Evolutionary conservation across 2,113 vertebrate genomes (phyloP).

Genomic region (Chloropsis cyanopogon): DNA sequence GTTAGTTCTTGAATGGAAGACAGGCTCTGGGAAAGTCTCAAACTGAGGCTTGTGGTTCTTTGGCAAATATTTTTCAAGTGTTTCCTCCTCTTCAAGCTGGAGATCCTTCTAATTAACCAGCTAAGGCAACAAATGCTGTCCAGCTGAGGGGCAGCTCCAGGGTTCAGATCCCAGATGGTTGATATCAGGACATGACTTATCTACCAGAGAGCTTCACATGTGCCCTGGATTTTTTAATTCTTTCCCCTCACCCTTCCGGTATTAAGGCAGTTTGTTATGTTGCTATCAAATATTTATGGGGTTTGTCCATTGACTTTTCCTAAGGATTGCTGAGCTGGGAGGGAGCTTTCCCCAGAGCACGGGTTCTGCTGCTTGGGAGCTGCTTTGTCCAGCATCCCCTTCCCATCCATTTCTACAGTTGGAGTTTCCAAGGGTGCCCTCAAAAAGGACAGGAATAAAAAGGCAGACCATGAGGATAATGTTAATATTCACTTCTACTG

Average conservation of each 20-base stretch:
- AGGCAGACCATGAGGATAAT: fast-evolving
- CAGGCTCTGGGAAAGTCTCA: not conserved
- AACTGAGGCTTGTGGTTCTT: not conserved
- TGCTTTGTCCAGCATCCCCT: not conserved
- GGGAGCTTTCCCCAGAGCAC: not conserved
- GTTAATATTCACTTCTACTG: not conserved
- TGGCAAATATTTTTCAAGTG: not conserved
- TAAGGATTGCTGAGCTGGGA: not conserved
- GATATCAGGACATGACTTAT: not conserved
- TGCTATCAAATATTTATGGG: constrained; percentile 75
- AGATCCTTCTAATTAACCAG: constrained; percentile 50
- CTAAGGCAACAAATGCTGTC: constrained; percentile 8
- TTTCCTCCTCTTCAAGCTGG: not conserved
- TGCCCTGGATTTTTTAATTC: constrained; percentile 8
- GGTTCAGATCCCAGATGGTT: constrained; percentile 65
- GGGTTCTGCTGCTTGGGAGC: not conserved
- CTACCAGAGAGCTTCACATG: constrained; percentile 65
- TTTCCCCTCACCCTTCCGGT: not conserved
- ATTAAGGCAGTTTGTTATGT: constrained; percentile 44
- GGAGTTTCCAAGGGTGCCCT: not conserved
- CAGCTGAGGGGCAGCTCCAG: constrained; percentile 40
- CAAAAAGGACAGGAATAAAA: not conserved
- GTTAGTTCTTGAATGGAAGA: not conserved
- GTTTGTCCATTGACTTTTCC: not conserved
- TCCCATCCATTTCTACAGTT: not conserved